Base-by-base conservation (phyloP, 2,888 invertebrate species). In the Dicranocentrus wangi region DNA sequence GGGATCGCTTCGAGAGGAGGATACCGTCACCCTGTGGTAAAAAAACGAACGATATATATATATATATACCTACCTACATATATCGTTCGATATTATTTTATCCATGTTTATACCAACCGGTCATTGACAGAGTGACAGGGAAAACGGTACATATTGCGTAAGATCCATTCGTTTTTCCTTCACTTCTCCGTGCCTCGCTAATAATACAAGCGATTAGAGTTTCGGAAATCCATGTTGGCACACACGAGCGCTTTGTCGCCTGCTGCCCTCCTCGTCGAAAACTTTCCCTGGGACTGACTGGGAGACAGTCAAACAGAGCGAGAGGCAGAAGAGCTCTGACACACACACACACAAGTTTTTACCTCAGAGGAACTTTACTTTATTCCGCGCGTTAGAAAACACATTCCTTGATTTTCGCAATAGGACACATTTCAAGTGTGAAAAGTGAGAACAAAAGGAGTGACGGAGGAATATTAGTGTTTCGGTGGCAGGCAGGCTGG, bases 371-470 rank as follows among this genome's bases (percentile, higher is more conserved):
- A n/a, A n/a, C n/a, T n/a, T n/a, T n/a, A n/a, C n/a, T n/a, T n/a
- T n/a, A n/a, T n/a, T n/a, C n/a, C n/a, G n/a, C n/a, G n/a, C n/a
- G n/a, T n/a, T n/a, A n/a, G n/a, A n/a, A n/a, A n/a, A n/a, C n/a
- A n/a, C n/a, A n/a, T n/a, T n/a, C n/a, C n/a, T n/a, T n/a, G n/a
- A n/a, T n/a, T 15, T 51, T 51, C 19, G 51, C n/a, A 51, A 19
- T 51, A 15, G n/a, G 51, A 51, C 3, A 51, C 51, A 3, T 15
- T 51, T 51, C n/a, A 51, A 8, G 7, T 51, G 19, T 23, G 10
- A 27, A 28, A 32, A 39, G 32, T 61, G 61, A 61, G 28, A 28
- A 61, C 32, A 61, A 61, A 61, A 28, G 28, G 21, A 61, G 17
- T 61, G 61, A 39, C 61, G n/a, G 32, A 28, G 32, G 61, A 32